These are phyloP conservation scores for Aphelinus certus DNA, from an alignment of 1,140 invertebrate species.

Conservation along the genomic window DNA sequence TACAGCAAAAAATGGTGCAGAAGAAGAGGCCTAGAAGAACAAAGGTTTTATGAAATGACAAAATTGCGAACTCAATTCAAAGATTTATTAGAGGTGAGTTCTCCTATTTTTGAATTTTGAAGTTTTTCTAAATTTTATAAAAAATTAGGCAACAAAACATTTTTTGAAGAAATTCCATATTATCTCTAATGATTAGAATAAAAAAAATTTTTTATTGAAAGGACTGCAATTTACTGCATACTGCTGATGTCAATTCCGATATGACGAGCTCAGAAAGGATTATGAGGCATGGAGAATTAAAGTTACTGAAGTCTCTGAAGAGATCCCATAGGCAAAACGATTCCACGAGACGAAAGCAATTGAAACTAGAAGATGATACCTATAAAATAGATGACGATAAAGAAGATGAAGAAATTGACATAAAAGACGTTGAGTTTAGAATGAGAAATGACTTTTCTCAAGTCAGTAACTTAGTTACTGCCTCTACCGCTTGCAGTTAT, in stretches of 20 bases:
- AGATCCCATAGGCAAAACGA: constrained; percentile 71
- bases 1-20: constrained; percentile 85
- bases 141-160: constrained; percentile 19
- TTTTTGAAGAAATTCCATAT: constrained; percentile 20
- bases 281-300: constrained; percentile 86
- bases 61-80: constrained; percentile 92
- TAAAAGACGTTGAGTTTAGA: constrained; percentile 92
- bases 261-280: constrained; percentile 81
- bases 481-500: constrained; percentile 78
- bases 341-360: constrained; percentile 74
- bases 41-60: constrained; percentile 95
- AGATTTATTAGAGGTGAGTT: constrained; percentile 77
- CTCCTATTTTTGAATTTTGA: not conserved
- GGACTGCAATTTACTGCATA: constrained; percentile 76
- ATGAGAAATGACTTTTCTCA: constrained; percentile 78
- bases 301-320: constrained; percentile 83
- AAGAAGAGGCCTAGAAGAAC: constrained; percentile 90
- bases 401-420: constrained; percentile 74
- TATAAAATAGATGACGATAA: constrained; percentile 56
- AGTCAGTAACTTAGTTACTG: constrained; percentile 75
- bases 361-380: constrained; percentile 74
- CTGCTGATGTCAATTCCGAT: constrained; percentile 63
- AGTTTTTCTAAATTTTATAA: constrained; percentile 19
- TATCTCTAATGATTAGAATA: constrained; percentile 21
- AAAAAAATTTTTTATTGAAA: constrained; percentile 48